Conservation (phyloP, 2,888 invertebrate genomes). For the Acleris literana region DNA sequence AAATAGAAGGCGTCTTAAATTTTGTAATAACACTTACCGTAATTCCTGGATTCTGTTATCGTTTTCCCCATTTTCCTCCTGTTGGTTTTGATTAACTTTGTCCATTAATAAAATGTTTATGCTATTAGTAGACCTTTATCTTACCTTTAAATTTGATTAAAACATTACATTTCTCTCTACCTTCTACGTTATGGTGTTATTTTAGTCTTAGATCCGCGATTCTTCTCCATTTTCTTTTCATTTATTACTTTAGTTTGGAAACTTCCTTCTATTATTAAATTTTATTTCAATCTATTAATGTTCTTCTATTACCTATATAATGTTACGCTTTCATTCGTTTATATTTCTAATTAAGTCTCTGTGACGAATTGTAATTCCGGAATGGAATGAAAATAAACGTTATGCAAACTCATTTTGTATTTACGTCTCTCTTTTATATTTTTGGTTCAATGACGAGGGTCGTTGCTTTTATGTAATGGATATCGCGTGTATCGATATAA, state of each 20-base stretch:
- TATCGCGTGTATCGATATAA: conserved; percentile 13
- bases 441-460: background rate
- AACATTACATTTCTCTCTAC: background rate
- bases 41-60: conserved; percentile 23
- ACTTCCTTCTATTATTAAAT: no score
- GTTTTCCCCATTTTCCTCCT: conserved; percentile 5
- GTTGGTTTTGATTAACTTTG: conserved; percentile 28
- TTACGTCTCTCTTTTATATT: conserved; percentile 3
- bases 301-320: no score
- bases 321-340: background rate
- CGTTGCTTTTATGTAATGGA: conserved; percentile 6
- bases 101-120: conserved; percentile 28
- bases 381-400: background rate
- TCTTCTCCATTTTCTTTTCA: background rate
- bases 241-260: no score
- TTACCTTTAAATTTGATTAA: conserved; percentile 17
- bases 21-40: conserved; percentile 11
- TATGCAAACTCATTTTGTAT: background rate
- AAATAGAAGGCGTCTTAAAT: no score
- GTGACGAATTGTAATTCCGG: background rate
- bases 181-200: conserved; percentile 10
- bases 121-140: conserved; percentile 13
- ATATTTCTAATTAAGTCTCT: background rate
- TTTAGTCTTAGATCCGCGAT: background rate
- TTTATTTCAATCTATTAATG: no score